These are phyloP conservation scores for Orussus abietinus DNA, from an alignment of 1,140 invertebrate species.

Conservation along the genomic window DNA sequence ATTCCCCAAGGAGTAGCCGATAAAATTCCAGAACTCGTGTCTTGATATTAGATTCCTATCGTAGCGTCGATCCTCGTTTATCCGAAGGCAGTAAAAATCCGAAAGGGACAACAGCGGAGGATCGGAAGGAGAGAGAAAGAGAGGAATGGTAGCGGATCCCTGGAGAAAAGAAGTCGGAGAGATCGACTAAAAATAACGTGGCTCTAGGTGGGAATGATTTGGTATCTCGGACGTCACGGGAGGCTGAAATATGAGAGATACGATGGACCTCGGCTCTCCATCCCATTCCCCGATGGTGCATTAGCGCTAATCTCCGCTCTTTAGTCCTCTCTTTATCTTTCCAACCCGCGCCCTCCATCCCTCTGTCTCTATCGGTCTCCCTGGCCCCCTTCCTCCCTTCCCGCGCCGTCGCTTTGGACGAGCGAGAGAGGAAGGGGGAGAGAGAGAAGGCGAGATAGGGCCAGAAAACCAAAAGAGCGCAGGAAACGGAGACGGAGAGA, in stretches of 20 bases:
- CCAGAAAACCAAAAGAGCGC: background rate
- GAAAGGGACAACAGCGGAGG: too few relatives aligned
- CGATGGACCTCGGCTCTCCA: conserved; percentile 45
- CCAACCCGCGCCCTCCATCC: conserved; percentile 28
- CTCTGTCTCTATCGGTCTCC: conserved; percentile 8
- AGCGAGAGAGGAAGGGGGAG: conserved; percentile 1
- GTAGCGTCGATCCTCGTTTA: too few relatives aligned
- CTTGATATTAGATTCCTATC: too few relatives aligned
- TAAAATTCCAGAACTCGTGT: too few relatives aligned
- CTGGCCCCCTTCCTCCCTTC: conserved; percentile 2
- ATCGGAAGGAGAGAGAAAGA: too few relatives aligned
- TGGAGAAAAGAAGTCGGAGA: conserved; percentile 2
- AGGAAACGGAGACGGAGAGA: conserved; percentile 2
- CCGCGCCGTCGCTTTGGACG: conserved; percentile 4
- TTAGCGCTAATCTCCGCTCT: conserved; percentile 56
- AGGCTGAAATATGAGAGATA: conserved; percentile 55
- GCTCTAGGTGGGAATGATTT: conserved; percentile 50
- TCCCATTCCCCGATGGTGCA: conserved; percentile 50
- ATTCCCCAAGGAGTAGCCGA: too few relatives aligned
- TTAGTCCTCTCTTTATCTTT: conserved; percentile 53
- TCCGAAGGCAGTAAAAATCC: too few relatives aligned
- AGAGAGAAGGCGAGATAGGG: conserved; percentile 5
- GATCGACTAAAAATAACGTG: conserved; percentile 42
- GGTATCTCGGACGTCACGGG: conserved; percentile 52
- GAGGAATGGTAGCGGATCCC: too few relatives aligned